Base-by-base conservation (phyloP, 2,797 vertebrate species). In the Garrulus glandarius region DNA sequence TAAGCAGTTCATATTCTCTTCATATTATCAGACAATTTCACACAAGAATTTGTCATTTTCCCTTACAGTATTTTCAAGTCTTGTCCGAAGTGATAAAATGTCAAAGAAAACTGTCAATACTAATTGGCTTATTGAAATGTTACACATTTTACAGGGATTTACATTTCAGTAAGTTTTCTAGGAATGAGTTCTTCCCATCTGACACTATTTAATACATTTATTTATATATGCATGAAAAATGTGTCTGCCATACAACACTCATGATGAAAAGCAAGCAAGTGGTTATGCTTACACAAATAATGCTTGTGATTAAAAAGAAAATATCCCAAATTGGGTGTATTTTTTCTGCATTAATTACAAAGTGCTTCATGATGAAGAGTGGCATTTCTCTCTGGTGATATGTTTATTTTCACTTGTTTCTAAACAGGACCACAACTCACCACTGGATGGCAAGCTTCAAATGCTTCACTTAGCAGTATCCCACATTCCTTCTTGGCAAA, bases 371-470 rank as follows among this genome's bases (percentile, higher is more conserved):
- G 29, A 5, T n/a, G 36, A 56, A 36, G 18, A 53, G 21, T 4
- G 37, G 30, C 43, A 34, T 52, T 91, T 81, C 21, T 82, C 52
- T 50, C 15, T 36, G 70, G 20, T 6, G 11, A 9, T 10, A 19
- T 0, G 6, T 18, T 43, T 8, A 13, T 10, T 49, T 77, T 37
- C 34, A 50, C 20, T 24, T 53, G 26, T 56, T 89, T 46, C 39
- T 49, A 11, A 4, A 44, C 2, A 5, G 7, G 22, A 61, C 24
- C 32, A 32, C 19, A 26, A 98, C 99, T 99, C 97, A 99, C 99
- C 99, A 99, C 99, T 5, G 98, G 98, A 97, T 99, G 99, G 98
- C 99, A 99, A 97, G 98, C 98, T 97, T 99, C 98, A 97, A 99
- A 99, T 81, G 99, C 97, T 95, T 99, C 99, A 24, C 99, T 98